Evolutionary conservation across 2,113 vertebrate genomes (phyloP).

Genomic region (Eupsittula cactorum): DNA sequence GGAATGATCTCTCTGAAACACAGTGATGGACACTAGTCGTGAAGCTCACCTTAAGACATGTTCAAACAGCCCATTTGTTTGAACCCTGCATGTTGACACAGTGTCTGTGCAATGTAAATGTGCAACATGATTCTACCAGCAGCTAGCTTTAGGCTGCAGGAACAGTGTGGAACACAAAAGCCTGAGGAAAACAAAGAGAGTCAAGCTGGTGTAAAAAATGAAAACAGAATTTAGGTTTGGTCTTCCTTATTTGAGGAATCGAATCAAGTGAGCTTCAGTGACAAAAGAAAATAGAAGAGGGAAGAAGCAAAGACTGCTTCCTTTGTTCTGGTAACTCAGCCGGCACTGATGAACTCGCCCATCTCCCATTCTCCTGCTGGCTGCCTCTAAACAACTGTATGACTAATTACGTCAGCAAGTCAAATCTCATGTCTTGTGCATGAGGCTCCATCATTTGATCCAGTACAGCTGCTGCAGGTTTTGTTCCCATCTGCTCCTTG

Average conservation of each 20-base stretch:
- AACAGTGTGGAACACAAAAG: neutral
- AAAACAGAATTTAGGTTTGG: neutral
- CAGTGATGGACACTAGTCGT: neutral
- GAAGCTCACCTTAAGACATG: neutral
- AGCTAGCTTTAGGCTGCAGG: neutral
- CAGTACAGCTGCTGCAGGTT: neutral
- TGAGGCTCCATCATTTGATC: neutral
- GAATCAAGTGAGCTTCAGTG: neutral
- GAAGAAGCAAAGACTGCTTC: neutral
- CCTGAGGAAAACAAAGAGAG: neutral
- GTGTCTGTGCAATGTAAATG: neutral
- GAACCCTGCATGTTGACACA: neutral
- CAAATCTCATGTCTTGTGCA: neutral
- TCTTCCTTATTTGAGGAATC: neutral
- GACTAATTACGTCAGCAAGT: neutral
- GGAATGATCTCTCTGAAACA: neutral
- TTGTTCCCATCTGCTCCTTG: neutral
- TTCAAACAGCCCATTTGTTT: neutral
- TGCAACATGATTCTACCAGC: fast-evolving
- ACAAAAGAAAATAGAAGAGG: neutral
- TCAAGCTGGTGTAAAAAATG: neutral
- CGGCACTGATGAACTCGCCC: neutral
- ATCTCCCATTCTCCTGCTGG: conserved; percentile 16
- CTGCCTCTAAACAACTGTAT: conserved; percentile 5
- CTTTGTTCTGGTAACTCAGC: neutral